A percentile compares a stretch with the other conserved stretches of the same genome.
Conservation (phyloP, 2,888 invertebrate species). For the Endotricha flammealis region DNA sequence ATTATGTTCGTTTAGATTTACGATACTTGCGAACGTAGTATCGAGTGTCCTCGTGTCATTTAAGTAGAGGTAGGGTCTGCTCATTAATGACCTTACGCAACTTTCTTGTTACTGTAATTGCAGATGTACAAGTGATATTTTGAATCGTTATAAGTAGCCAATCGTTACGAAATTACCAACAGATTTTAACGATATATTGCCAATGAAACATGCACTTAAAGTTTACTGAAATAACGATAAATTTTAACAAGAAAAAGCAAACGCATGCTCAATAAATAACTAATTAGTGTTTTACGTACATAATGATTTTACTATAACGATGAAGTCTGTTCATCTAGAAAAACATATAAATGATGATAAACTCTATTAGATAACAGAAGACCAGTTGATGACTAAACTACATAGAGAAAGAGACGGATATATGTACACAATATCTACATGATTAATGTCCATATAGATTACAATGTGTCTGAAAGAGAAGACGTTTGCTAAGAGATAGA, state of each 20-base stretch:
- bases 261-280: constrained; percentile 5
- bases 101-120: constrained; percentile 34
- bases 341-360: constrained; percentile 23
- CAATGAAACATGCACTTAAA: constrained; percentile 4
- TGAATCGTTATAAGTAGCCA: constrained; percentile 33
- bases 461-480: constrained; percentile 38
- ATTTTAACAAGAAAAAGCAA: constrained; percentile 4
- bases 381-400: constrained; percentile 29
- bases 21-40: constrained; percentile 13
- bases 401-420: constrained; percentile 22
- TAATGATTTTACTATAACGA: constrained; percentile 2
- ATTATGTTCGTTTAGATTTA: background rate
- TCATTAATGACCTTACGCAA: constrained; percentile 38
- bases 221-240: background rate
- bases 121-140: constrained; percentile 39
- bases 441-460: constrained; percentile 24
- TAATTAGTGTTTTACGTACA: constrained; percentile 3
- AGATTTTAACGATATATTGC: background rate
- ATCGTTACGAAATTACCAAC: constrained; percentile 24
- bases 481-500: constrained; percentile 56
- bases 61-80: constrained; percentile 38
- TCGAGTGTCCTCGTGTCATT: constrained; percentile 38
- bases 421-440: constrained; percentile 27
- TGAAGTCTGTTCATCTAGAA: constrained; percentile 18
- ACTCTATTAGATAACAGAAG: constrained; percentile 20